phyloP scores from a whole-genome alignment of 2,113 vertebrate species.

The Urocynchramus pylzowi region DNA sequence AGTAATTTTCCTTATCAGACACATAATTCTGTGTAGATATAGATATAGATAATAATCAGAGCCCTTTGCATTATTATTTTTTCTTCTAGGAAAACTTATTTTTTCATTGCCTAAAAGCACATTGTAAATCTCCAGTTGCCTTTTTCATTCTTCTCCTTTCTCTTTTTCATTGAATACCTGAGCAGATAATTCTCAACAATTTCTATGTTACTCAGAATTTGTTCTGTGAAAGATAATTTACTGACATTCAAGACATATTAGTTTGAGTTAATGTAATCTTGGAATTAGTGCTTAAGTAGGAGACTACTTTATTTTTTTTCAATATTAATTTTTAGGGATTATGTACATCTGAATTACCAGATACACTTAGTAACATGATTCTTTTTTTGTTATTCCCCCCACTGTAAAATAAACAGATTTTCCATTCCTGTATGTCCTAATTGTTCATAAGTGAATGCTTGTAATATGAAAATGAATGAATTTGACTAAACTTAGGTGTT shows the following conservation, averaged over 20 bases:
- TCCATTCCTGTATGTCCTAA: neutral
- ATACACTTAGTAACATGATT: neutral
- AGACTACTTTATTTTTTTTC: neutral
- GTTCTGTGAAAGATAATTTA: neutral
- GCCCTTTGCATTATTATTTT: neutral
- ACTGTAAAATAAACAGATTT: neutral
- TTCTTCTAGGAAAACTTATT: neutral
- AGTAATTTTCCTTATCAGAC: neutral
- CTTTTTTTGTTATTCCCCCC: accelerated
- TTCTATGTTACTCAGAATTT: neutral
- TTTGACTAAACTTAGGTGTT: neutral
- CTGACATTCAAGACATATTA: neutral
- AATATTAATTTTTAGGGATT: neutral
- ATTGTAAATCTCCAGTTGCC: neutral
- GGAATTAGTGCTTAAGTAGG: neutral
- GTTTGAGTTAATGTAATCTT: neutral
- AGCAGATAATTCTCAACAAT: neutral
- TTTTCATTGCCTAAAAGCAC: neutral
- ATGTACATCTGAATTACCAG: neutral
- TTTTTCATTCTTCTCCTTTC: neutral
- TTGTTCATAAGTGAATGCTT: neutral
- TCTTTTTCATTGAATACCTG: neutral
- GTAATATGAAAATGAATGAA: accelerated
- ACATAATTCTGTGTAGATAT: neutral
- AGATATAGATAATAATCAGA: neutral